A percentile compares a stretch with the other conserved stretches of the same genome.
These are phyloP conservation scores for Tachyglossus aculeatus DNA, from an alignment of 2,797 vertebrate species.

Conservation along the genomic window DNA sequence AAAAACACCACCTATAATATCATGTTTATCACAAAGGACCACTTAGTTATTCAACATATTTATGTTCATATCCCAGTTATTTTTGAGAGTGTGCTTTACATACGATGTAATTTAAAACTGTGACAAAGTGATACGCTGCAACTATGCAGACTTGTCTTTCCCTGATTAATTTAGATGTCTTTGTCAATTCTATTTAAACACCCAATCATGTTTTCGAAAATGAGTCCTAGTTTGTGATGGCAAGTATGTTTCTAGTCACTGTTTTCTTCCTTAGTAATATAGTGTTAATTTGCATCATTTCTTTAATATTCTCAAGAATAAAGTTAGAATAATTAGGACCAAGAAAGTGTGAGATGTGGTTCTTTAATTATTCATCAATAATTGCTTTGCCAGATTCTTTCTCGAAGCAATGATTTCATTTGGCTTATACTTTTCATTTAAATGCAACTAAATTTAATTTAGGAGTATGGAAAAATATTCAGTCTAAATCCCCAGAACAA, in stretches of 20 bases:
- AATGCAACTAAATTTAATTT: constrained; percentile 53
- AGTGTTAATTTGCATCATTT: constrained; percentile 66
- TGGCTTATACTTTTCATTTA: constrained; percentile 62
- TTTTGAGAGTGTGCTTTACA: neutral
- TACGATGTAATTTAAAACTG: constrained; percentile 5
- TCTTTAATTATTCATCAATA: constrained; percentile 72
- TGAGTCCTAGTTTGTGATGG: constrained; percentile 54
- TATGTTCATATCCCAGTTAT: too few species aligned
- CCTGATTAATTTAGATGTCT: constrained; percentile 36
- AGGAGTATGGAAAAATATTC: constrained; percentile 58
- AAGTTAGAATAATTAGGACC: constrained; percentile 73
- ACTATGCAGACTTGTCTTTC: constrained; percentile 18
- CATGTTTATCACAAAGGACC: too few species aligned
- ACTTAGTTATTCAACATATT: too few species aligned
- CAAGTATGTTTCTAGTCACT: constrained; percentile 63
- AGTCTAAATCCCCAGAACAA: constrained; percentile 45
- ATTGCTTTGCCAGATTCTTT: constrained; percentile 66
- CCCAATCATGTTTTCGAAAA: constrained; percentile 58
- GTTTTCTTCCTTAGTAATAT: constrained; percentile 64
- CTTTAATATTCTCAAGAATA: constrained; percentile 70
- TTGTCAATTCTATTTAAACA: constrained; percentile 60
- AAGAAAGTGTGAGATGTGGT: constrained; percentile 60
- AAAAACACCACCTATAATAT: too few species aligned
- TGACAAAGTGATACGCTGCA: too few species aligned
- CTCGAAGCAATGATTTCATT: constrained; percentile 67